Evolutionary conservation across 1,140 invertebrate genomes (phyloP), one percentile per base, ranked within the genome.

Genomic region (Cryptotermes secundus): DNA sequence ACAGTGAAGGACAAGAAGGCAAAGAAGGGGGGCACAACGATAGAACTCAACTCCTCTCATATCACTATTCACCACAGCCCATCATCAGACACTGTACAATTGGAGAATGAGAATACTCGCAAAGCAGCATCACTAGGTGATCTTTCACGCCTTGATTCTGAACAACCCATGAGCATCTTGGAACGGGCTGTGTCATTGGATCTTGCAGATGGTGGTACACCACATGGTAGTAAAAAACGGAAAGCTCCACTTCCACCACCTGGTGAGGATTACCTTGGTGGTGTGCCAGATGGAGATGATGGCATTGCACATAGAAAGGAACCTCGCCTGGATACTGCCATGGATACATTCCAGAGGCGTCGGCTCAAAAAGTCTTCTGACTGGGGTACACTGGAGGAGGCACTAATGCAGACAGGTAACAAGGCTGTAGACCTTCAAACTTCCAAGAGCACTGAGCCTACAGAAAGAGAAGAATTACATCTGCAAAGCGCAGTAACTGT

Each of bases 131-230:
- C 95, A 83, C 90, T 96, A 4, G 95, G 95, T 7, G 96, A 96
- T 89, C 89, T 96, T 45, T 95, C 95, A 0, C 94, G 93, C 88
- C 93, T 96, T 85, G 94, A 95, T 86, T 90, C 92, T 7, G 90
- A 89, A 85, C 86, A 89, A 3, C 88, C 86, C 80, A 88, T 88
- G n/a, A 90, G 91, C 49, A 94, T 93, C 35, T 89, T 96, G 34
- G 95, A 96, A 89, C 91, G 96, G 85, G 95, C 96, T 0, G 95
- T 96, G 87, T 96, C 95, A 86, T 89, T 96, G 22, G 96, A 96
- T 85, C 94, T 96, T 88, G 94, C 94, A 26, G 94, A 95, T 72
- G 92, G 93, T 87, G 90, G 91, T 89, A 89, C 89, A 53, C 90
- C 90, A 87, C 91, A 91, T 89, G 91, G 90, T 86, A 94, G 92